Conservation (phyloP, 1,140 invertebrate genomes). For the Asobara japonica region DNA sequence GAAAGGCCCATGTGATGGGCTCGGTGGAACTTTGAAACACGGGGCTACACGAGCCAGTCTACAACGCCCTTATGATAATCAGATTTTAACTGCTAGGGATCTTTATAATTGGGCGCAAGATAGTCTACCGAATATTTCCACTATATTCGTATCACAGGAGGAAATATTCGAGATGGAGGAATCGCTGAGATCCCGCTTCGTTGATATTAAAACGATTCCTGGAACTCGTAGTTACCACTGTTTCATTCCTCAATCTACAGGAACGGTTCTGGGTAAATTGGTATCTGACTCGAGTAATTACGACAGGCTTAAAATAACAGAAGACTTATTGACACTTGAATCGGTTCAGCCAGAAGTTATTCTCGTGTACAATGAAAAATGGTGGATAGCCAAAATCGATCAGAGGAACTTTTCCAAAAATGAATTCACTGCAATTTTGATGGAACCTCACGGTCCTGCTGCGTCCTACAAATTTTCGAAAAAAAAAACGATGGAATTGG, state of each 20-base stretch:
- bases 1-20: slow-evolving; percentile 40
- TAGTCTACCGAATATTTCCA: not conserved
- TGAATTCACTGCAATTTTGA: too few species aligned
- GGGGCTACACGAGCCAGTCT: slow-evolving; percentile 34
- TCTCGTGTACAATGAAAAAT: not conserved
- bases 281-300: not conserved
- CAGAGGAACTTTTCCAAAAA: too few species aligned
- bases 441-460: too few species aligned
- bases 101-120: not conserved
- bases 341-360: not conserved
- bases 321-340: not conserved
- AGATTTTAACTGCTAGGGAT: not conserved
- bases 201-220: not conserved
- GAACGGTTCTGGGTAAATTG: not conserved
- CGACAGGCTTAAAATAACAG: not conserved
- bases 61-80: slow-evolving; percentile 20
- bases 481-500: too few species aligned
- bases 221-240: slow-evolving; percentile 1
- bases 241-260: not conserved
- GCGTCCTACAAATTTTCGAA: too few species aligned
- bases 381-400: too few species aligned
- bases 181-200: not conserved
- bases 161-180: not conserved
- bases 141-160: not conserved
- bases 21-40: slow-evolving; percentile 34